Evolutionary conservation across 2,888 invertebrate species (phyloP), one percentile per base, ranked within the genome.

Genomic region (Piscicola geometra): DNA sequence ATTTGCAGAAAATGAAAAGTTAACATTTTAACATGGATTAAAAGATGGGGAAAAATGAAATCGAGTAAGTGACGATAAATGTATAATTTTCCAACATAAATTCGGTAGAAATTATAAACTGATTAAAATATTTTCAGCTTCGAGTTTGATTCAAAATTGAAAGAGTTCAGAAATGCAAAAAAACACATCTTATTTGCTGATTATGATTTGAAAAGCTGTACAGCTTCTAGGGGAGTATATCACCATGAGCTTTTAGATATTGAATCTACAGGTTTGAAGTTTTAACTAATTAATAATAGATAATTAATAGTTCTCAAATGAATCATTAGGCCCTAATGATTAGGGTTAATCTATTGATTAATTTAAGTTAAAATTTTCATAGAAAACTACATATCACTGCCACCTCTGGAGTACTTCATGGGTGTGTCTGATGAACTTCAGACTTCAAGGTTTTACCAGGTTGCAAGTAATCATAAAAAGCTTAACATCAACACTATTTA

Each of bases 381-480:
- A 70, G 91, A 92, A 86, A 88, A 90, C 83, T 92, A 89, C 88
- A 92, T 92, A 30, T 88, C 92, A 79, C 90, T 93, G 89, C 94
- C 94, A 78, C 93, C 94, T 0, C 90, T 92, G 85, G 94, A 94
- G 86, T 90, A 90, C 74, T 94, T 92, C 84, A 88, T 93, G 81
- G 90, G 89, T 83, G 90, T 92, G 81, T 93, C 93, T 81, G 91
- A 92, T 82, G 88, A 89, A 28, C 91, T 90, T 76, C 88, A 92
- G 79, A 88, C 91, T 78, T 89, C 91, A 77, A 91, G 92, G 87
- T 92, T 94, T 83, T 90, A 91, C 87, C 90, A 91, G 88, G 93
- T 93, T 41, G 41, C 41, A 41, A 41, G 9, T 41, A 41, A 41
- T 9, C n/a, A n/a, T n/a, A n/a, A n/a, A n/a, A n/a, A n/a, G n/a